These are phyloP conservation scores for Chorisops tibialis DNA, from an alignment of 2,888 invertebrate genomes.

Conservation along the genomic window DNA sequence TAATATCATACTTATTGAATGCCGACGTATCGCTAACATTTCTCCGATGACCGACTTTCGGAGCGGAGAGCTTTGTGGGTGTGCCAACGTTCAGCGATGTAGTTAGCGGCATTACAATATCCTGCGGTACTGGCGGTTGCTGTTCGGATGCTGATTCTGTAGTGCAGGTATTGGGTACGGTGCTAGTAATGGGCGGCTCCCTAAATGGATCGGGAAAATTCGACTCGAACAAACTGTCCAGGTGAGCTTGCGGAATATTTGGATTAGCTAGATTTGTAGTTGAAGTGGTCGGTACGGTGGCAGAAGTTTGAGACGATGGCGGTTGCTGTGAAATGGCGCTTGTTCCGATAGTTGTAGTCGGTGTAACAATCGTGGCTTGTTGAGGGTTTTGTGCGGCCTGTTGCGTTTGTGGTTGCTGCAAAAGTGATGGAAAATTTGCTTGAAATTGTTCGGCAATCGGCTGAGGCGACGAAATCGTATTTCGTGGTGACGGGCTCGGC, in stretches of 20 bases:
- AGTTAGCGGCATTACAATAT: constrained; percentile 33
- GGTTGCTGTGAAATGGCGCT: constrained; percentile 26
- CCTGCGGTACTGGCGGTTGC: constrained; percentile 35
- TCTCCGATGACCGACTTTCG: constrained; percentile 62
- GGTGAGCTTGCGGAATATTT: constrained; percentile 38
- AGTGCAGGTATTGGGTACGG: background rate
- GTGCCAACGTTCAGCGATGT: constrained; percentile 35
- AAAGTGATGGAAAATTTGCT: constrained; percentile 48
- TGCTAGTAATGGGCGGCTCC: constrained; percentile 47
- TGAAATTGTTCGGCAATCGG: constrained; percentile 50
- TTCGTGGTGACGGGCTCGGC: constrained; percentile 56
- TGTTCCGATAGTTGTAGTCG: constrained; percentile 32
- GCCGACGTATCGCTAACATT: constrained; percentile 83
- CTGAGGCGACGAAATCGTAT: constrained; percentile 50
- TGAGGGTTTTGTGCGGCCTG: constrained; percentile 36
- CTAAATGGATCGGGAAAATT: constrained; percentile 70
- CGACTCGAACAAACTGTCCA: constrained; percentile 64
- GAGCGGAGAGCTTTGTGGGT: constrained; percentile 47
- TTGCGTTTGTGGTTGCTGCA: constrained; percentile 36
- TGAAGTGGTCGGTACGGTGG: background rate
- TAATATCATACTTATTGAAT: constrained; percentile 66
- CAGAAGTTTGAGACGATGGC: constrained; percentile 21
- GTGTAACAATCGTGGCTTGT: constrained; percentile 26
- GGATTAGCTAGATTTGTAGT: constrained; percentile 16
- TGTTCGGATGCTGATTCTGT: constrained; percentile 31